Evolutionary conservation across 2,888 invertebrate species (phyloP).

Genomic region (Pyrrhia umbra): DNA sequence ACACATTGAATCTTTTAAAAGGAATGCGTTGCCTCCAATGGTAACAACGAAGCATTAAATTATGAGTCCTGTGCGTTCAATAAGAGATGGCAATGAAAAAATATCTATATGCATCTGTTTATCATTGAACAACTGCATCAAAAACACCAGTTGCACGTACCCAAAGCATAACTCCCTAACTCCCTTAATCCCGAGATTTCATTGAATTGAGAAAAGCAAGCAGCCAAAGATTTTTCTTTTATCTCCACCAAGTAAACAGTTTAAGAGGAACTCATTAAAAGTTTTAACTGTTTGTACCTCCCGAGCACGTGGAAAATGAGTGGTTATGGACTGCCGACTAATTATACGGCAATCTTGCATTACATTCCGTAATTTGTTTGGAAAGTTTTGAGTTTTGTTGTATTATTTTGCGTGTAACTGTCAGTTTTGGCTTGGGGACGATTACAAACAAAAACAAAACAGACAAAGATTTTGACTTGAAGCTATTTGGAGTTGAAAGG

Average conservation of each 20-base stretch:
- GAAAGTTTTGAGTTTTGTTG: constrained; percentile 1
- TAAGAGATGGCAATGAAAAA: too few relatives aligned
- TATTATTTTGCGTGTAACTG: background rate
- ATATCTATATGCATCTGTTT: background rate
- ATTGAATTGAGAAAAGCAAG: constrained; percentile 47
- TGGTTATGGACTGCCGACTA: constrained; percentile 52
- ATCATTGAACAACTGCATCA: background rate
- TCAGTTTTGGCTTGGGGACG: background rate
- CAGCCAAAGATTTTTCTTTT: constrained; percentile 41
- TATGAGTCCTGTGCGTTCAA: too few relatives aligned
- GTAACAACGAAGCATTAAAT: too few relatives aligned
- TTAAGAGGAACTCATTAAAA: constrained; percentile 76
- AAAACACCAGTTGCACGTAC: constrained; percentile 38
- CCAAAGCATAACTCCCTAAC: constrained; percentile 12
- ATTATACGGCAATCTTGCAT: constrained; percentile 45
- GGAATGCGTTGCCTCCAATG: too few relatives aligned
- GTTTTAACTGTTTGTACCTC: constrained; percentile 73
- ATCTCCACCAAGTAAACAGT: constrained; percentile 71
- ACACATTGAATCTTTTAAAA: too few relatives aligned
- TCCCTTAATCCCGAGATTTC: constrained; percentile 33
- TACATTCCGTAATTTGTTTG: constrained; percentile 23
- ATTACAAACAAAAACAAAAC: constrained; percentile 22
- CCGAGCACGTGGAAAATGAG: constrained; percentile 60
- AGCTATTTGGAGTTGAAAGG: constrained; percentile 19
- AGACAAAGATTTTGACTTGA: background rate